Base-by-base conservation (phyloP, 2,797 vertebrate genomes). In the Sylvilagus floridanus region DNA sequence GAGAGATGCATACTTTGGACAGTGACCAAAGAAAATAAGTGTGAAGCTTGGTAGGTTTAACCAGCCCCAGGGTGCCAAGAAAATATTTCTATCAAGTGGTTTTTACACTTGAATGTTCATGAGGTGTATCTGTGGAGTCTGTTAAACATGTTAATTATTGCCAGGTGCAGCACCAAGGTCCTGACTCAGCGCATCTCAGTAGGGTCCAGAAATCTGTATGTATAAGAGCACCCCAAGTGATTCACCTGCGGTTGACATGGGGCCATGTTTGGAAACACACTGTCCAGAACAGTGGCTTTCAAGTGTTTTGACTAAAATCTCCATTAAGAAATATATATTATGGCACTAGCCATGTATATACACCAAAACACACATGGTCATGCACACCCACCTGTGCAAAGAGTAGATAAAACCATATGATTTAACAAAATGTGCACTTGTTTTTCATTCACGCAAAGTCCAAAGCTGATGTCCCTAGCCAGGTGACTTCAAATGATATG, bases 1-100 rank as follows among this genome's bases (percentile, higher is more conserved):
- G 66, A 78, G 50, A 92, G 52, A 86, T 17, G 92, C 63, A 60
- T 21, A 37, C 65, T 87, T 91, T 94, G 63, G 90, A 94, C 4
- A 76, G 75, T 66, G 54, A 91, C 92, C 95, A 97, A 96, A 88
- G 75, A 92, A 95, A 96, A 94, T 5, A 94, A 66, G 35, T 79
- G 89, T 19, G 42, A 72, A 62, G 37, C 37, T 76, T 69, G 63
- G 76, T 84, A 57, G 52, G 60, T 86, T 90, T 89, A 91, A 81
- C 32, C 87, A 88, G 12, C 69, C 50, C 14, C 7, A 62, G 30
- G 35, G 50, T 96, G 87, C 88, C 95, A 95, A 95, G 77, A 84
- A 95, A 95, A 84, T 37, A 71, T 83, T 84, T 82, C 82, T 77
- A 84, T 62, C 52, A 91, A 91, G 72, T 50, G 42, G 71, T 83